Base-by-base conservation (phyloP, 1,140 invertebrate genomes). In the Hyphantria cunea region DNA sequence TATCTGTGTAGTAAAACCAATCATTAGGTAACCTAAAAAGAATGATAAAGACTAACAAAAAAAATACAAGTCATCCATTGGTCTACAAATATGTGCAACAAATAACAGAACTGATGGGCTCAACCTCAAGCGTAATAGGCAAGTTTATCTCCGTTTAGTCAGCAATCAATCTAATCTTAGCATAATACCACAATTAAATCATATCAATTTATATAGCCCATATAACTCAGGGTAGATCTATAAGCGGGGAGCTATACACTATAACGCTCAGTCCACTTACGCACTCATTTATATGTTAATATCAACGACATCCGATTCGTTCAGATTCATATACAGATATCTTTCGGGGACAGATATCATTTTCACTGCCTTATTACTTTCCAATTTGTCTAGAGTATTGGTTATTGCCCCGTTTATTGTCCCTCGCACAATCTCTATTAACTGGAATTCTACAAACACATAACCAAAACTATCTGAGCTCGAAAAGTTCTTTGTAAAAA, bases 351-450 rank as follows among this genome's bases (percentile, higher is more conserved):
- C 75, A 88, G 84, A 89, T 90, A 89, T 90, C 83, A 89, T 90
- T 89, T 90, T 87, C 88, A 90, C 88, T 81, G 86, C 75, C 83
- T 89, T 90, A 90, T 90, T 90, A 90, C 78, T 90, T 90, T 89
- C 88, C 88, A 90, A 90, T 90, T 90, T 90, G 78, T 90, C 82
- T 76, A 74, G 66, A 84, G 66, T 77, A 87, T 86, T 84, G 80
- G 86, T 87, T 90, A 88, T 90, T 84, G 81, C 66, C 67, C 66
- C 73, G 69, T 89, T 88, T 88, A 88, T 86, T 70, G 76, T 74
- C 34, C 66, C 72, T 76, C 73, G 49, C 76, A 39, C 31, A 34
- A 50, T 68, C 63, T 78, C 70, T 70, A 75, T 76, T 82, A 79
- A 72, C 65, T 72, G 42, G 31, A 62, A 31, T 42, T 64, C 58